These are phyloP conservation scores for Nipponia nippon DNA, from an alignment of 2,113 vertebrate genomes.

Conservation along the genomic window DNA sequence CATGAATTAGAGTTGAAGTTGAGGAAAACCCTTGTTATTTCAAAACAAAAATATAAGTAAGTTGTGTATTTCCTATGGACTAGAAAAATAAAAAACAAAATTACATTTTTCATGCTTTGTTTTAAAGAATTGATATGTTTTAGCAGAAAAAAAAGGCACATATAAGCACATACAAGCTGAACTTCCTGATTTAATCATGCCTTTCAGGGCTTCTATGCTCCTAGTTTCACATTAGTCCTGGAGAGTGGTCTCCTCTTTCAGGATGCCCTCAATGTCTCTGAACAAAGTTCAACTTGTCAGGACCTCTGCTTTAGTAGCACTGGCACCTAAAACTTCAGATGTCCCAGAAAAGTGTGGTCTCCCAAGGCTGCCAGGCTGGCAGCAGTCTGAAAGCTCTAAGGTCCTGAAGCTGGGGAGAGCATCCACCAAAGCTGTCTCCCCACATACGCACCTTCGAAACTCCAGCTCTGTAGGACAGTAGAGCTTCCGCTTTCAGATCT, in stretches of 20 bases:
- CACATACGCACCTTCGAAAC: background rate
- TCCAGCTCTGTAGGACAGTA: background rate
- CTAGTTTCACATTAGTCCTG: background rate
- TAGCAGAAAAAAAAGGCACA: background rate
- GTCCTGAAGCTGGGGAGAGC: background rate
- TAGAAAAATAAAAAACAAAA: background rate
- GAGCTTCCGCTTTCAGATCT: background rate
- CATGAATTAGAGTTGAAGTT: background rate
- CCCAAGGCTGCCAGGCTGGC: background rate
- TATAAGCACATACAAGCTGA: background rate
- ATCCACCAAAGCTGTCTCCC: background rate
- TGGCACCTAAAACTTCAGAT: background rate
- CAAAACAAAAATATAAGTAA: background rate
- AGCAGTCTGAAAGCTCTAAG: background rate
- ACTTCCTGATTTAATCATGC: background rate
- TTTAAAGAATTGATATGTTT: background rate
- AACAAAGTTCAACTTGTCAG: background rate
- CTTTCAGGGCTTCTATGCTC: background rate
- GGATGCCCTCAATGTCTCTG: background rate
- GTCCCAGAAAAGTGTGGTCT: background rate
- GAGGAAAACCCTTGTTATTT: background rate
- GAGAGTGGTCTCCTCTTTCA: background rate
- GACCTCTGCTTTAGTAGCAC: background rate
- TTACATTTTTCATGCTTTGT: background rate
- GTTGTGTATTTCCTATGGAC: background rate